A percentile compares a stretch with the other conserved stretches of the same genome.
Conservation (phyloP, 2,797 vertebrate species). For the Neoniphon sammara region DNA sequence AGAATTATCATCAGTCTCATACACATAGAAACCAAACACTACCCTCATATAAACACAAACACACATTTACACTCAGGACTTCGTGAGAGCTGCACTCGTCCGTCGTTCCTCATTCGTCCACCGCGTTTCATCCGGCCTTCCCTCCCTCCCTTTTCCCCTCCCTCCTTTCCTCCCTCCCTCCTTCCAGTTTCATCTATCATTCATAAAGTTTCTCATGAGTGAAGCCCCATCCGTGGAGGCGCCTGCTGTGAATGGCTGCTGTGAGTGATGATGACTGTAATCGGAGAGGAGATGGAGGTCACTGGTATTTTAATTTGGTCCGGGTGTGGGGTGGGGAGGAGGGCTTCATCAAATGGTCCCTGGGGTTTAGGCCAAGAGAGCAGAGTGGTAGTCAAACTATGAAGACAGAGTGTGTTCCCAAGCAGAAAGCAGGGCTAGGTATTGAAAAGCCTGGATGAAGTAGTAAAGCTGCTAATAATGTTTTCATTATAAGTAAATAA, state of each 20-base stretch:
- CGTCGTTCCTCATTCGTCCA: not conserved
- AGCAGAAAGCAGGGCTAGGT: not conserved
- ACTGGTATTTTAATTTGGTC: conserved; percentile 38
- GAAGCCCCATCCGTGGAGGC: conserved; percentile 11
- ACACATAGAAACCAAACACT: not conserved
- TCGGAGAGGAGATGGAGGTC: conserved; percentile 57
- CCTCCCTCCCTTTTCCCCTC: conserved; percentile 1
- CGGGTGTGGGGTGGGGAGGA: conserved; percentile 18
- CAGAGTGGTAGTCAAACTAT: conserved; percentile 30
- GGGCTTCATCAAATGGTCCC: conserved; percentile 28
- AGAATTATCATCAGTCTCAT: not conserved
- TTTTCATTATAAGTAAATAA: too few relatives aligned
- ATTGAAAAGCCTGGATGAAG: not conserved
- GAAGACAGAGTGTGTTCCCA: not conserved
- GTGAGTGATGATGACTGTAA: conserved; percentile 49
- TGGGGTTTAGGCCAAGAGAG: conserved; percentile 36
- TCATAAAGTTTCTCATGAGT: conserved; percentile 46
- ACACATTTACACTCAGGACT: conserved; percentile 19
- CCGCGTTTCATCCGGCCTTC: not conserved
- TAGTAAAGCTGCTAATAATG: not conserved
- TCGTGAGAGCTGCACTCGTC: conserved; percentile 19
- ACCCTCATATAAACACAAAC: not conserved
- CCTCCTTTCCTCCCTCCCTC: conserved; percentile 10
- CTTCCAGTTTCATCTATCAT: conserved; percentile 56
- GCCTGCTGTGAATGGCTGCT: conserved; percentile 38